phyloP scores from a whole-genome alignment of 2,888 invertebrate species.

The Nomada hirtipes region DNA sequence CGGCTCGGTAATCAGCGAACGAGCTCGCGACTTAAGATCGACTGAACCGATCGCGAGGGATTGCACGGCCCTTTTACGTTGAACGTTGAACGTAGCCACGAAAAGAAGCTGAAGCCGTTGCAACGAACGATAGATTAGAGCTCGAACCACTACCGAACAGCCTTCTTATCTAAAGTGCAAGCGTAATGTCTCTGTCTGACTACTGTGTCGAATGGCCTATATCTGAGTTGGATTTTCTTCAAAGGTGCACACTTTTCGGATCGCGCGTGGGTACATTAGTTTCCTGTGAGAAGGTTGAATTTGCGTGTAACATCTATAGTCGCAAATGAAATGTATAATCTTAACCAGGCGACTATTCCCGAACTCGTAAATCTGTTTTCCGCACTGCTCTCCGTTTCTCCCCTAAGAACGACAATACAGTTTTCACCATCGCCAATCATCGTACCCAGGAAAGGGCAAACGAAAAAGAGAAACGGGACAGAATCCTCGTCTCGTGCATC shows the following conservation, averaged over 20 bases:
- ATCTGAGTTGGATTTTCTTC: no score
- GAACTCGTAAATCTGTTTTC: no score
- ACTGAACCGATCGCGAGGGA: conserved; percentile 21
- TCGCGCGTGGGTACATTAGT: no score
- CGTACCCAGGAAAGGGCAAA: no score
- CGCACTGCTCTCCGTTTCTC: background rate
- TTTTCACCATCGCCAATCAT: background rate
- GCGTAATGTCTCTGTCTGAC: conserved; percentile 74
- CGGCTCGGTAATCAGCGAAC: conserved; percentile 28
- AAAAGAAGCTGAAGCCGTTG: background rate
- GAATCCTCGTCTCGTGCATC: background rate
- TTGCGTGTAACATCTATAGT: no score
- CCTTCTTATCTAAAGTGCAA: conserved; percentile 72
- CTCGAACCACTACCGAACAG: conserved; percentile 53
- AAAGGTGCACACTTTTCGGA: no score
- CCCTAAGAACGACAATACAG: background rate
- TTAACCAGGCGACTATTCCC: no score
- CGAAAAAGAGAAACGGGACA: background rate
- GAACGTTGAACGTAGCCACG: background rate
- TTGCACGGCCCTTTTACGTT: conserved; percentile 21
- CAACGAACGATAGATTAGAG: no score
- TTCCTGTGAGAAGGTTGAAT: no score
- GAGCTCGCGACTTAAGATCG: conserved; percentile 19
- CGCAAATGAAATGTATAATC: no score
- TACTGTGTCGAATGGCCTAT: background rate